Evolutionary conservation across 1,140 invertebrate genomes (phyloP).

Genomic region (Pseudomyrmex dendroicus): DNA sequence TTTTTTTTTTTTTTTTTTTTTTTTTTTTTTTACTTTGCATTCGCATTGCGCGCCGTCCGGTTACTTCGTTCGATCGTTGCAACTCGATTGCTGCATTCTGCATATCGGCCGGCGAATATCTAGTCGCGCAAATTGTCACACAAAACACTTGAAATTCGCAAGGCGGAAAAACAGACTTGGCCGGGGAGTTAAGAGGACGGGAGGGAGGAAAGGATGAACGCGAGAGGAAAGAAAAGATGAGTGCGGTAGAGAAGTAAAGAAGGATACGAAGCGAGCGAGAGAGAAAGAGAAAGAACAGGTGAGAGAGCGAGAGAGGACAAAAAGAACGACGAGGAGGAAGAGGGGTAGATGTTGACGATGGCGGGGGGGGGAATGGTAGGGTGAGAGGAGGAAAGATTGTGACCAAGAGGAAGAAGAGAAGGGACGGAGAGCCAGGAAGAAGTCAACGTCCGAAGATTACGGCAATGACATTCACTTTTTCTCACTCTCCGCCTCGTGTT

Average conservation of each 20-base stretch:
- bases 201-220: not conserved
- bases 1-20: not conserved
- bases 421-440: slow-evolving; percentile 79
- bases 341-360: slow-evolving; percentile 60
- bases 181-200: slow-evolving; percentile 2
- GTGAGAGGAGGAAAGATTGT: slow-evolving; percentile 57
- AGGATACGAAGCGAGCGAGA: slow-evolving; percentile 47
- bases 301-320: slow-evolving; percentile 36
- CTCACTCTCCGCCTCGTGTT: slow-evolving; percentile 80
- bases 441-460: slow-evolving; percentile 86
- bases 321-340: slow-evolving; percentile 27
- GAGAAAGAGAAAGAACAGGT: slow-evolving; percentile 40
- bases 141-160: slow-evolving; percentile 63
- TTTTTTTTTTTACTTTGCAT: not conserved
- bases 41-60: not conserved
- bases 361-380: slow-evolving; percentile 42
- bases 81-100: slow-evolving; percentile 37
- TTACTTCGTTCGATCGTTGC: slow-evolving; percentile 13
- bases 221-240: slow-evolving; percentile 40
- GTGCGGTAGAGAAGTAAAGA: not conserved
- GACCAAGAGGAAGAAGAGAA: slow-evolving; percentile 68
- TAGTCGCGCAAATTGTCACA: slow-evolving; percentile 56
- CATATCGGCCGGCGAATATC: slow-evolving; percentile 26
- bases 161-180: slow-evolving; percentile 56
- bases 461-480: slow-evolving; percentile 86